phyloP scores from a whole-genome alignment of 2,888 invertebrate species.

The Drosophila mimetica region DNA sequence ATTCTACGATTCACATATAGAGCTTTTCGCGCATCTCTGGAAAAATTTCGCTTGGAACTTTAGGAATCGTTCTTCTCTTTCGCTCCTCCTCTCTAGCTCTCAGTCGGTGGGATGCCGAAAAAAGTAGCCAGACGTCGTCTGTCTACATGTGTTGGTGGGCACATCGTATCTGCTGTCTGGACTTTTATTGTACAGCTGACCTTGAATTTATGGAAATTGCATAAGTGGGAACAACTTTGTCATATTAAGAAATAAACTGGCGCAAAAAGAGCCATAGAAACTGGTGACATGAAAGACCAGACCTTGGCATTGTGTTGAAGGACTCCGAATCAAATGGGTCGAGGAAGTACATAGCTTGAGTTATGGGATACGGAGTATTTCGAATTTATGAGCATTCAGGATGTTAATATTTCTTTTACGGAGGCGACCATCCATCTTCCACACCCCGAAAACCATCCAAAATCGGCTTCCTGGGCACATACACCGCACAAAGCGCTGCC shows the following conservation, averaged over 20 bases:
- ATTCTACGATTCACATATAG: background rate
- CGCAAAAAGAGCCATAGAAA: constrained; percentile 12
- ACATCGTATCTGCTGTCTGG: constrained; percentile 58
- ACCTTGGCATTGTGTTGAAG: constrained; percentile 67
- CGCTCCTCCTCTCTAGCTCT: constrained; percentile 18
- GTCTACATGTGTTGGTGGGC: constrained; percentile 13
- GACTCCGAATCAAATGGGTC: constrained; percentile 38
- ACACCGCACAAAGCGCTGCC: constrained; percentile 19
- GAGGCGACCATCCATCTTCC: background rate
- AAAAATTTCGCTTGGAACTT: constrained; percentile 9
- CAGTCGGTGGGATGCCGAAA: constrained; percentile 50
- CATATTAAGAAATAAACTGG: constrained; percentile 64
- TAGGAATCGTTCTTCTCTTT: constrained; percentile 1
- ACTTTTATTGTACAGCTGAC: constrained; percentile 70
- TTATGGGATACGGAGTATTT: constrained; percentile 11
- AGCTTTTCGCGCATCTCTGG: constrained; percentile 29
- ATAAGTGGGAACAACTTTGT: constrained; percentile 76
- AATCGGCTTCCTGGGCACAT: constrained; percentile 16
- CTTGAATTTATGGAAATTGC: constrained; percentile 78
- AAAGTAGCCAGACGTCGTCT: constrained; percentile 50
- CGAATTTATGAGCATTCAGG: constrained; percentile 10
- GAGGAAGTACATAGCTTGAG: constrained; percentile 5
- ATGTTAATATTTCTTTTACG: constrained; percentile 9
- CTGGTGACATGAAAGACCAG: constrained; percentile 25
- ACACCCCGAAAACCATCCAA: constrained; percentile 1